phyloP scores from a whole-genome alignment of 2,113 vertebrate species.

The Megaceryle torquata region DNA sequence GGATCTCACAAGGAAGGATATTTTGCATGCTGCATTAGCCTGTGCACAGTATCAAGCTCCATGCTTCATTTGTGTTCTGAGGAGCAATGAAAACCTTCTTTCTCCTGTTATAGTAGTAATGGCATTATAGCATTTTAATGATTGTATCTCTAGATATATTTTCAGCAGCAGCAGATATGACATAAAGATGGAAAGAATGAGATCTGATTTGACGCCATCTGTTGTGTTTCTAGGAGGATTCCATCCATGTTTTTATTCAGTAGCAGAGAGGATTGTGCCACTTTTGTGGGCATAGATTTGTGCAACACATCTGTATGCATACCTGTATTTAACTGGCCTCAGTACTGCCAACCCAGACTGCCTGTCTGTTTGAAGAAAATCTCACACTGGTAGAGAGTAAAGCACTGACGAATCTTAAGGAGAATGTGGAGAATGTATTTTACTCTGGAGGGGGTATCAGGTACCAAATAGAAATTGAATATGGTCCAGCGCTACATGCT shows the following conservation, averaged over 20 bases:
- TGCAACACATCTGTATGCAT: accelerated
- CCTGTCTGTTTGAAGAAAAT: background rate
- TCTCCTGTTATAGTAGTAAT: background rate
- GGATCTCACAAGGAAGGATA: background rate
- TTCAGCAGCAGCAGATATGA: background rate
- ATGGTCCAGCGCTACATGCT: accelerated
- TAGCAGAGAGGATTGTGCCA: background rate
- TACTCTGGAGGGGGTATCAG: accelerated
- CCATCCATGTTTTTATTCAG: background rate
- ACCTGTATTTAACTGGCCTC: background rate
- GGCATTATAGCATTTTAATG: background rate
- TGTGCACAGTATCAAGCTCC: background rate
- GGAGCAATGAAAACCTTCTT: background rate
- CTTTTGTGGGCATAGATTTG: background rate
- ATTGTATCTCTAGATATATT: background rate
- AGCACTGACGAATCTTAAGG: too few species aligned
- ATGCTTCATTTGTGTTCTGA: background rate
- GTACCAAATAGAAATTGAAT: background rate
- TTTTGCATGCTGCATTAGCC: background rate
- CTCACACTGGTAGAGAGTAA: background rate
- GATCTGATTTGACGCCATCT: background rate
- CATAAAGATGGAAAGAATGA: background rate
- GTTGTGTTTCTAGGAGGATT: background rate
- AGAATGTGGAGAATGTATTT: background rate
- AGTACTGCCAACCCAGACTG: background rate